Base-by-base conservation (phyloP, 2,888 invertebrate genomes). In the Tineola bisselliella region DNA sequence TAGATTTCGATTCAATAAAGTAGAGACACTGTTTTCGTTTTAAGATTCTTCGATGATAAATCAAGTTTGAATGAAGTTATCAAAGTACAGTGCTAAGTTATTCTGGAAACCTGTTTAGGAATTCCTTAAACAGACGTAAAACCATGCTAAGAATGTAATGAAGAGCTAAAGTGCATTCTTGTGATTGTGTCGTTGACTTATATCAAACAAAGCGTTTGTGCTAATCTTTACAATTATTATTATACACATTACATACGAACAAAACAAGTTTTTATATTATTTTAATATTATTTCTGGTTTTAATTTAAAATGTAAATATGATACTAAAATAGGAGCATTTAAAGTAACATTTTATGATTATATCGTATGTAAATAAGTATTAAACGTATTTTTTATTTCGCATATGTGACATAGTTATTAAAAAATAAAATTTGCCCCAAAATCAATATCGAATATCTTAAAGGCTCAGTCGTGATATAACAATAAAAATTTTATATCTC, bases 401-500 rank as follows among this genome's bases (percentile, higher is more conserved):
- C 38, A 38, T 38, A 12, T 38, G 38, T 75, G 75, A 75, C 76
- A 74, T 67, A 76, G 74, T 77, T 79, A 79, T 79, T 76, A 76
- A 74, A 73, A 66, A 67, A 72, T 74, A 77, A 78, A 76, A 76
- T 76, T 71, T 69, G 68, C 38, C n/a, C 31, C 43, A 38, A 67
- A 69, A 73, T 72, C 72, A 73, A 74, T 71, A 69, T 73, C 33
- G 30, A 33, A 58, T 58, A 58, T 33, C 58, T 58, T 58, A 58
- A 58, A 31, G 17, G 58, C 58, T n/a, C 58, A 58, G 33, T 58
- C 13, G 65, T 68, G 70, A 68, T 70, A 72, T 76, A 73, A 76
- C 75, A 74, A 79, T 81, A 83, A 84, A 84, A 78, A 11, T 69
- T 79, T 79, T 82, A 83, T 78, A 18, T 61, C 54, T 19, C 67